A percentile compares a stretch with the other conserved stretches of the same genome.
Evolutionary conservation across 2,888 invertebrate species (phyloP).

Genomic region (Philereme vetulata): DNA sequence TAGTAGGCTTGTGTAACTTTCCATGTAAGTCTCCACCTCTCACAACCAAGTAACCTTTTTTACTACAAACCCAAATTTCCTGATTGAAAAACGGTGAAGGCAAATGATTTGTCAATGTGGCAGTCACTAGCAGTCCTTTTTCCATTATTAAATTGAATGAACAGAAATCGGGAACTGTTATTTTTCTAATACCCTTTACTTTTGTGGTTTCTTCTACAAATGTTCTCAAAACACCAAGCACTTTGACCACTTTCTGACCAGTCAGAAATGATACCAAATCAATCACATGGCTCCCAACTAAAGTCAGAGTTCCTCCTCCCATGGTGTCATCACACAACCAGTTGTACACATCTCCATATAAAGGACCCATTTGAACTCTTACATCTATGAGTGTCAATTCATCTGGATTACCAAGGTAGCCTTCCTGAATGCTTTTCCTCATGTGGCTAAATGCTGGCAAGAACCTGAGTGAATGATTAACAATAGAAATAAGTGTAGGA

Average conservation of each 20-base stretch:
- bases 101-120: constrained; percentile 92
- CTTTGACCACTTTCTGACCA: constrained; percentile 91
- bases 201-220: constrained; percentile 93
- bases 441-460: constrained; percentile 95
- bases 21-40: constrained; percentile 93
- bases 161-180: constrained; percentile 97
- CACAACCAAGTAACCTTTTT: constrained; percentile 92
- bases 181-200: constrained; percentile 95
- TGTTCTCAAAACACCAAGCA: constrained; percentile 96
- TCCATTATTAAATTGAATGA: constrained; percentile 97
- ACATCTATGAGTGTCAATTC: constrained; percentile 94
- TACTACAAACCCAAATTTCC: constrained; percentile 95
- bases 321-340: constrained; percentile 98
- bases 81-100: constrained; percentile 91
- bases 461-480: constrained; percentile 96
- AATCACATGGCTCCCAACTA: constrained; percentile 97
- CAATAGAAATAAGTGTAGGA: constrained; percentile 96
- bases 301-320: constrained; percentile 97
- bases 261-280: constrained; percentile 95
- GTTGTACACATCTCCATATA: constrained; percentile 91
- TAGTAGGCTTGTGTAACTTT: constrained; percentile 78
- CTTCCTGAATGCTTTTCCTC: constrained; percentile 92
- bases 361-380: constrained; percentile 91
- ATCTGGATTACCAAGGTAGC: constrained; percentile 90
- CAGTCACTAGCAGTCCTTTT: constrained; percentile 91